Base-by-base conservation (phyloP, 2,113 vertebrate species). In the Chloroceryle aenea region DNA sequence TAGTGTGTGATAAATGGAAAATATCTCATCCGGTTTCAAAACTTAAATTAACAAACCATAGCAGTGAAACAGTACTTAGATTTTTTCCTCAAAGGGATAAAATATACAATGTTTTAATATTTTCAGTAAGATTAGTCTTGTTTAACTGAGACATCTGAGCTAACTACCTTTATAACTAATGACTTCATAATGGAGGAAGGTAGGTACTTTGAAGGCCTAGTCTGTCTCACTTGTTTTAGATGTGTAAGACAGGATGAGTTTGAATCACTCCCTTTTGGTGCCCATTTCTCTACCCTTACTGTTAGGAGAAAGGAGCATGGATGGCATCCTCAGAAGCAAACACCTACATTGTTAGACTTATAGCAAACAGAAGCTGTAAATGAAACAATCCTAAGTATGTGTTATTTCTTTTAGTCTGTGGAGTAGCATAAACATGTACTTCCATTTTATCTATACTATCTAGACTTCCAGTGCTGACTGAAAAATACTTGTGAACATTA, bases 211-310 rank as follows among this genome's bases (percentile, higher is more conserved):
- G 58, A 87, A 71, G 48, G 36, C 5, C 36, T 36, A 20, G 9
- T 77, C n/a, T 40, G 29, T 59, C 38, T 77, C 11, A 2, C 36
- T 64, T 14, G 16, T 21, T 69, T 63, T 38, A 62, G 19, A 16
- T 69, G 8, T n/a, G 6, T 76, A 38, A 43, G 58, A 40, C 21
- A 64, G 43, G 43, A 30, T 64, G 11, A 12, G 12, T 77, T 64
- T 71, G 64, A 66, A 43, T 32, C 0, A 0, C 19, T 88, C 6
- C 32, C 23, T 52, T 0, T 17, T 56, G 38, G 5, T 78, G 26
- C 32, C 29, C 12, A 0, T 87, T 76, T 93, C 22, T 76, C 43
- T 87, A 1, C 14, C 13, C 63, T 59, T 32, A 18, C 25, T n/a
- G 3, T 56, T 50, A 45, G 27, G n/a, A 68, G 23, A n/a, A 48